Base-by-base conservation (phyloP, 2,888 invertebrate species). In the Agrochola lychnidis region DNA sequence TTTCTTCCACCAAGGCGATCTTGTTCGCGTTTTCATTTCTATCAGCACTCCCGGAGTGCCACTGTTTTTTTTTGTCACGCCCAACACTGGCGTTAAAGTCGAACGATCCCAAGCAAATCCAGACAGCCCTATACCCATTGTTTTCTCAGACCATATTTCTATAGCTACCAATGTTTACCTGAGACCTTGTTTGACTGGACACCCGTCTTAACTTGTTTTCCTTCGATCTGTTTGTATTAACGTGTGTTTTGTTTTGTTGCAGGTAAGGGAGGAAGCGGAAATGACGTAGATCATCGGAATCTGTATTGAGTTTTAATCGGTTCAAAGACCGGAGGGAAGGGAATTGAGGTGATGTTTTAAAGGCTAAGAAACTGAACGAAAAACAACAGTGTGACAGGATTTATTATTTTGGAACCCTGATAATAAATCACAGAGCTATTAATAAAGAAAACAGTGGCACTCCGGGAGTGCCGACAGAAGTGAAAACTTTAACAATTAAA, bases 181-280 rank as follows among this genome's bases (percentile, higher is more conserved):
- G 74, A 83, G 92, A 42, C 88, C 90, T 76, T 25, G 66, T 80
- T 87, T 81, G 25, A 45, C 57, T 90, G 89, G 88, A 76, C 79
- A 75, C 81, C 70, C 73, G 71, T 51, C 87, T 86, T 82, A 56
- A 66, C 81, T 90, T 90, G 88, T 91, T 91, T 89, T 84, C 88
- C 84, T 89, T 84, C 79, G 88, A 90, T 89, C 85, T 89, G 87
- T 92, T 91, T 90, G 89, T 91, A 91, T 92, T 93, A 89, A 94
- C 88, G 87, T 89, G 73, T 90, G 72, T 90, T 90, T 93, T 93
- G 90, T 93, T 92, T 94, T 93, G 94, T 95, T 95, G 77, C 95
- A 95, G 95, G 95, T 95, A 95, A 88, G 89, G 85, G 85, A 87
- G 88, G 88, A 83, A 89, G 87, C 86, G 90, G 91, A 91, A 88